Evolutionary conservation across 2,888 invertebrate species (phyloP), one percentile per base, ranked within the genome.

Genomic region (Erebia aethiops): DNA sequence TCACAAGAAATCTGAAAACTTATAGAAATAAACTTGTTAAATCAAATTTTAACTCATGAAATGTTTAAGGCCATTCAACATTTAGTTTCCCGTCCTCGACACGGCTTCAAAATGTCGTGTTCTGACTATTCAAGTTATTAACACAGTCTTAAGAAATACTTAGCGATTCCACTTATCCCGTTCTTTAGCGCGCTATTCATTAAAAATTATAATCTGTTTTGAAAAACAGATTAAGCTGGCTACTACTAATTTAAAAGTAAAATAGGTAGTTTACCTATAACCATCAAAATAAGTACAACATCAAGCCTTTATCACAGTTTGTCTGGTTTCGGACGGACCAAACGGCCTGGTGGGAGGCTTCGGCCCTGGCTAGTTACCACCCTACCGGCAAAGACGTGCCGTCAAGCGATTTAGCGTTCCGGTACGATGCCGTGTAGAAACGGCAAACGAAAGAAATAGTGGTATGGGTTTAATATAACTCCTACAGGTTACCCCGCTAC

Each of bases 131-230:
- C 46, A 46, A 46, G 46, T 13, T 46, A 46, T 13, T 46, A 46
- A 46, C 11, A 46, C 46, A 52, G 35, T 35, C 35, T 35, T 35
- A 35, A 35, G 35, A 35, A 35, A 35, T 35, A 35, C 35, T 35
- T 63, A 52, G 63, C 61, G 46, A 61, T 21, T 61, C 46, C 21
- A 61, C 61, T 61, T 61, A 43, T 61, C 46, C 61, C 21, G 18
- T 41, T 58, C 9, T 14, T n/a, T 41, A 9, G n/a, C 9, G 14
- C 41, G 41, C 41, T 58, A 56, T 10, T 21, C 13, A 16, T 16
- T 10, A 54, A 54, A 54, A 13, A 46, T 14, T 51, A 14, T 51
- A 51, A 14, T 1, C 51, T 14, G 8, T 51, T n/a, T n/a, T n/a
- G n/a, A 49, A 43, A 43, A 11, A 5, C 43, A 11, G 35, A 35